Evolutionary conservation across 2,113 vertebrate species (phyloP), one percentile per base, ranked within the genome.

Genomic region (Paramisgurnus dabryanus): DNA sequence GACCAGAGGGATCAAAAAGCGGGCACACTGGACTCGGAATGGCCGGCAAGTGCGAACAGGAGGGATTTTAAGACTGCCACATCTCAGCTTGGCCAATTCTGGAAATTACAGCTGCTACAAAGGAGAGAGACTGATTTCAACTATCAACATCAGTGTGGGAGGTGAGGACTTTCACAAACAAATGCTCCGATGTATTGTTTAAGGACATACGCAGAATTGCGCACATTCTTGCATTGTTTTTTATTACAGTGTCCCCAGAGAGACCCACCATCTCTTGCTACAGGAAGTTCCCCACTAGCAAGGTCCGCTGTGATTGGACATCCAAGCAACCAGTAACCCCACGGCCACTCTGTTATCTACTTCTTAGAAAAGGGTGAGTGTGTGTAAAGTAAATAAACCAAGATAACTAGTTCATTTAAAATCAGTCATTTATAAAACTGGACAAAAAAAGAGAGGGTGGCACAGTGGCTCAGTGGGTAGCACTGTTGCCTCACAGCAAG

Each of bases 241-340:
- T 15, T 82, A 10, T 80, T 60, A 49, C 73, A 94, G 93, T 87
- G 8, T 81, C 87, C 82, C 90, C 88, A 18, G 89, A 90, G 84
- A 84, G 2, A 11, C 89, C 91, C 8, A 78, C 0, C 0, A 50
- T 93, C 69, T 84, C 43, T 39, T 94, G 93, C 85, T 86, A 85
- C 84, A 92, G 89, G 87, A 93, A 63, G 83, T 90, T 88, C 0
- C 92, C 89, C 7, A 88, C 83, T 17, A 91, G 91, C 83, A 92
- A 93, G 70, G 92, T 93, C 22, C 91, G 89, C 67, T 94, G 93
- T 84, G 90, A 91, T 47, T 92, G 89, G 90, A 83, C 4, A 0
- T 83, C 89, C 45, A 85, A 71, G 61, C 79, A 83, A 63, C 74
- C 80, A 0, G 0, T 87, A 5, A 79, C 43, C 1, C 74, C 83